Percentiles rank a stretch among this genome's conserved stretches.
phyloP scores from a whole-genome alignment of 2,797 vertebrate genomes.

The Chaenodraco wilsoni region DNA sequence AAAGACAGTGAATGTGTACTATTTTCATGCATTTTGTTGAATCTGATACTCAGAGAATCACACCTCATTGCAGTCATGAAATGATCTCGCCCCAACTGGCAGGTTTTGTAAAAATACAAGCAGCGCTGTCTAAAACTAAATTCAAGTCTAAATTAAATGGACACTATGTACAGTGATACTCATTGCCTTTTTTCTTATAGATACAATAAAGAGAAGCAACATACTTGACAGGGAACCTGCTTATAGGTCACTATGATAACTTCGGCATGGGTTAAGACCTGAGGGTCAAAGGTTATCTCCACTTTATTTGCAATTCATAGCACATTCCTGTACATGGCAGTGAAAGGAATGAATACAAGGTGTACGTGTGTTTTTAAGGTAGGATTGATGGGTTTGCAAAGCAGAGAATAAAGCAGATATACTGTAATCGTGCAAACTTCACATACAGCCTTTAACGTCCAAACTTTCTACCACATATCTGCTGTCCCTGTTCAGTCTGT shows the following conservation, averaged over 20 bases:
- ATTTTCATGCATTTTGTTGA: slow-evolving; percentile 45
- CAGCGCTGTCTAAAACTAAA: slow-evolving; percentile 31
- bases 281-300: slow-evolving; percentile 33
- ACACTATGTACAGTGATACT: slow-evolving; percentile 6
- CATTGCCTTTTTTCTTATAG: slow-evolving; percentile 10
- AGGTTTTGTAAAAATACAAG: slow-evolving; percentile 49
- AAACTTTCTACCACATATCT: slow-evolving; percentile 22
- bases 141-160: slow-evolving; percentile 41
- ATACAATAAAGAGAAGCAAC: slow-evolving; percentile 22
- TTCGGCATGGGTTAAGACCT: not conserved
- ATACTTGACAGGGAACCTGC: not conserved
- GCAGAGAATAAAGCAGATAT: slow-evolving; percentile 29
- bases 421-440: slow-evolving; percentile 33
- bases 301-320: not conserved
- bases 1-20: slow-evolving; percentile 22
- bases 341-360: not conserved
- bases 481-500: slow-evolving; percentile 36
- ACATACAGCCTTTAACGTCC: slow-evolving; percentile 36
- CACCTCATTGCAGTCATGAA: slow-evolving; percentile 59
- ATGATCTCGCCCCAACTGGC: slow-evolving; percentile 53
- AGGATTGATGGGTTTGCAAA: not conserved
- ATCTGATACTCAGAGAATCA: slow-evolving; percentile 52
- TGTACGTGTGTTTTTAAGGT: not conserved
- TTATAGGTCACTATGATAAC: slow-evolving; percentile 6
- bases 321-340: not conserved